Evolutionary conservation across 2,888 invertebrate genomes (phyloP), one percentile per base, ranked within the genome.

Genomic region (Cryptocephalus primarius): DNA sequence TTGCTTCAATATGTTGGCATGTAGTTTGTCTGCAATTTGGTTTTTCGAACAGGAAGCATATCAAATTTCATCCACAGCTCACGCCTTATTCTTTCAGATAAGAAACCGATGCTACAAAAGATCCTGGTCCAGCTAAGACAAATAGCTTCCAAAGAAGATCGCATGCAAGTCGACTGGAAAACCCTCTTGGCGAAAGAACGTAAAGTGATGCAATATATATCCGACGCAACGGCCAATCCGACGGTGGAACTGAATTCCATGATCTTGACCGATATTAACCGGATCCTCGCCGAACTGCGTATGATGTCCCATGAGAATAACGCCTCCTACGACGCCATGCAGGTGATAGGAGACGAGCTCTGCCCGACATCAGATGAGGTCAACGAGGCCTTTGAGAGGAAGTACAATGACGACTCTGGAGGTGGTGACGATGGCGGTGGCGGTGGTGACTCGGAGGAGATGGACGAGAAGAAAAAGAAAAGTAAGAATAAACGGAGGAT

Each of bases 401-500:
- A 36, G 12, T 36, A 11, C n/a, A 36, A 36, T 36, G 11, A 36
- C 6, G 36, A 36, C 36, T 2, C 2, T 11, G 12, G 40, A 1
- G 38, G 50, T 40, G 51, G 52, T 36, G 36, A 36, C 36, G 11
- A 36, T 11, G 12, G 40, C 3, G 38, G 50, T 40, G 51, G 52
- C 1, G 45, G 43, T 14, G 44, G 48, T 8, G 36, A 33, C n/a
- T 43, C 42, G 1, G 44, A 45, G 22, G 49, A 47, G 9, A 43
- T 12, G 3, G 49, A 48, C 32, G 57, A 55, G 6, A 55, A 44
- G 36, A 22, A 22, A 22, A 60, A 52, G 46, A 57, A 58, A 47
- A 63, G 60, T 52, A 67, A 63, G 50, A 68, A 66, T 43, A 62
- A 62, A 50, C 60, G 61, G 45, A 53, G 68, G 41, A 63, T 60